Conservation (phyloP, 2,113 vertebrate genomes). For the Menura novaehollandiae region DNA sequence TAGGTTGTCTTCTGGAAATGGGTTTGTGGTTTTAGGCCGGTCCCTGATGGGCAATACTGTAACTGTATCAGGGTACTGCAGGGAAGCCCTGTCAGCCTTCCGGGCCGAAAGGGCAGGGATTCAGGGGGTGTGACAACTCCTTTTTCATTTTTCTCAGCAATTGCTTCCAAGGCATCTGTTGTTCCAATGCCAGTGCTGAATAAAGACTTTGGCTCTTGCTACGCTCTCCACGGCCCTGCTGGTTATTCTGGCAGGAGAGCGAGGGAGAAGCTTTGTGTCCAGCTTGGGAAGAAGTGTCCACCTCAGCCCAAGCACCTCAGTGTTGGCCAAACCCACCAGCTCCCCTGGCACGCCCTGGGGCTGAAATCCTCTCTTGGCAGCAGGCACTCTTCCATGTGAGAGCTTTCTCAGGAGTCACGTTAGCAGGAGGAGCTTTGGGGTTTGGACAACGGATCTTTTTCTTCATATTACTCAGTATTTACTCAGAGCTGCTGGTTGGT, state of each 20-base stretch:
- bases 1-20: conserved; percentile 24
- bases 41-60: neutral
- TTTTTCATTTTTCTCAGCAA: neutral
- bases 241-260: neutral
- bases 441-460: neutral
- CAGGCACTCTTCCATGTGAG: neutral
- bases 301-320: neutral
- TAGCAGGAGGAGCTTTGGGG: neutral
- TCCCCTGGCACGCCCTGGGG: neutral
- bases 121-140: neutral
- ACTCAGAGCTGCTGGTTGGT: neutral
- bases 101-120: neutral
- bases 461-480: neutral
- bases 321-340: neutral
- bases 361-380: neutral
- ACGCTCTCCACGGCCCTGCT: neutral
- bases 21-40: neutral
- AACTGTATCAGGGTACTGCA: neutral
- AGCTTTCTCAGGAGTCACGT: neutral
- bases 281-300: neutral
- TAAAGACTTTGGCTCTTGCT: neutral
- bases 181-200: neutral
- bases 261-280: neutral
- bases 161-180: neutral
- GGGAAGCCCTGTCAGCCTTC: neutral